Conservation (phyloP, 2,113 vertebrate species). For the Brachyistius frenatus region DNA sequence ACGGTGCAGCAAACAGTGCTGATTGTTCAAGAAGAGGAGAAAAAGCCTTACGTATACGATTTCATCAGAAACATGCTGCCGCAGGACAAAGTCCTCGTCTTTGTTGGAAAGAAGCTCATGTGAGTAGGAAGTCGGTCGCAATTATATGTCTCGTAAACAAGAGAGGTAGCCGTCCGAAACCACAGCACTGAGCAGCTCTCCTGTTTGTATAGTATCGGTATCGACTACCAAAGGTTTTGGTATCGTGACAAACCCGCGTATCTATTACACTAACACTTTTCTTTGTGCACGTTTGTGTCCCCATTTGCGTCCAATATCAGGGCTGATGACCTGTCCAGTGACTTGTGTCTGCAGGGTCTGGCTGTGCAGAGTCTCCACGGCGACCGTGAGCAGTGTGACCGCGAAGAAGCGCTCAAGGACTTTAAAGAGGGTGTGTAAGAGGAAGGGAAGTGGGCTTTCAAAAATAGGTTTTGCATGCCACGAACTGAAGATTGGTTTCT, state of each 20-base stretch:
- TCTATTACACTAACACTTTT: neutral
- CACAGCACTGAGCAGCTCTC: no score
- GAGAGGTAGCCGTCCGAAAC: no score
- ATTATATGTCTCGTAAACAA: neutral
- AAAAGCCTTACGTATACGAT: slow-evolving; percentile 86
- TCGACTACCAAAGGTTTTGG: no score
- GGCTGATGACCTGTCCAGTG: slow-evolving; percentile 93
- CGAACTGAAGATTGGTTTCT: neutral
- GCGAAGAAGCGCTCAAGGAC: slow-evolving; percentile 93
- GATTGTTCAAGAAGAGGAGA: slow-evolving; percentile 91
- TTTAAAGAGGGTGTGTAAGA: slow-evolving; percentile 88
- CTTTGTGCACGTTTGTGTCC: neutral
- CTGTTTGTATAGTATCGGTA: no score
- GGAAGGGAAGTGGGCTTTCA: neutral
- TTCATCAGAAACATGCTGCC: slow-evolving; percentile 91
- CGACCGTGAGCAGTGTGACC: slow-evolving; percentile 91
- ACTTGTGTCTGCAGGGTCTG: slow-evolving; percentile 90
- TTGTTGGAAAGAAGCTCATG: slow-evolving; percentile 93
- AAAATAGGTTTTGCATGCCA: neutral
- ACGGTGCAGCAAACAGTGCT: slow-evolving; percentile 91
- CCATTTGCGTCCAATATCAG: slow-evolving; percentile 72
- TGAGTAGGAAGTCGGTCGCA: slow-evolving; percentile 75
- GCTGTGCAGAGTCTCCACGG: slow-evolving; percentile 95
- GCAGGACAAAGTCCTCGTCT: slow-evolving; percentile 93
- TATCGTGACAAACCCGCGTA: no score